These are phyloP conservation scores for Scelioninae gen. 2 DNA, from an alignment of 2,888 invertebrate genomes.

Conservation along the genomic window DNA sequence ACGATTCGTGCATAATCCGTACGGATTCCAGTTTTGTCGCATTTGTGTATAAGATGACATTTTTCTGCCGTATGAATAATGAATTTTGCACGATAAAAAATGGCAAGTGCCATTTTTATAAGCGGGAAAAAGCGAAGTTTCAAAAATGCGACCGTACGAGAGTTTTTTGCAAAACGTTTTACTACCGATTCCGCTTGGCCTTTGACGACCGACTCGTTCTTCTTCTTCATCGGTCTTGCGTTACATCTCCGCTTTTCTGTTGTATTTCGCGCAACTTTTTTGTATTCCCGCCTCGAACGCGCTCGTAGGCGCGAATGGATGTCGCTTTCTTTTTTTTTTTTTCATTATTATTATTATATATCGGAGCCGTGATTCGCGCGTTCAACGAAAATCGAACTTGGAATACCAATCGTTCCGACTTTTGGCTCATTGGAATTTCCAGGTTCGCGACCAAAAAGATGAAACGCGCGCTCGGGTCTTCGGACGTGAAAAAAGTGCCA, in stretches of 20 bases:
- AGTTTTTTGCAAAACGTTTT: constrained; percentile 2
- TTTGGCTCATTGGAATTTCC: constrained; percentile 49
- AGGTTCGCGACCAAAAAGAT: constrained; percentile 37
- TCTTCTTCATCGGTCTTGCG: background rate
- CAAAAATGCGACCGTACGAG: too few species aligned
- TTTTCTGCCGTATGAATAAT: too few species aligned
- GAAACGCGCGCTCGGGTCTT: constrained; percentile 30
- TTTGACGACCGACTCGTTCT: constrained; percentile 17
- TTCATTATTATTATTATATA: constrained; percentile 27
- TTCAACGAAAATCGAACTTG: constrained; percentile 52
- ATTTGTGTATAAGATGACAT: too few species aligned
- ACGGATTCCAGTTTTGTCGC: too few species aligned
- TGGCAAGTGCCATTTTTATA: too few species aligned
- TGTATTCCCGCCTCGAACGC: constrained; percentile 54
- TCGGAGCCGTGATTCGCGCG: constrained; percentile 51
- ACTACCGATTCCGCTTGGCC: constrained; percentile 9
- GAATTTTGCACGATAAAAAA: too few species aligned
- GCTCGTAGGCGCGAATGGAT: constrained; percentile 59
- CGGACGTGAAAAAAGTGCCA: constrained; percentile 33
- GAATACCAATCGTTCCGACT: constrained; percentile 56
- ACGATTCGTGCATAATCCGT: too few species aligned
- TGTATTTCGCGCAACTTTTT: constrained; percentile 59
- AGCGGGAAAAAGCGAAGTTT: too few species aligned
- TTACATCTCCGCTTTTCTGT: constrained; percentile 48
- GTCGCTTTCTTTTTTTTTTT: constrained; percentile 51